Evolutionary conservation across 2,888 invertebrate species (phyloP).

Genomic region (Heliconius hortense): DNA sequence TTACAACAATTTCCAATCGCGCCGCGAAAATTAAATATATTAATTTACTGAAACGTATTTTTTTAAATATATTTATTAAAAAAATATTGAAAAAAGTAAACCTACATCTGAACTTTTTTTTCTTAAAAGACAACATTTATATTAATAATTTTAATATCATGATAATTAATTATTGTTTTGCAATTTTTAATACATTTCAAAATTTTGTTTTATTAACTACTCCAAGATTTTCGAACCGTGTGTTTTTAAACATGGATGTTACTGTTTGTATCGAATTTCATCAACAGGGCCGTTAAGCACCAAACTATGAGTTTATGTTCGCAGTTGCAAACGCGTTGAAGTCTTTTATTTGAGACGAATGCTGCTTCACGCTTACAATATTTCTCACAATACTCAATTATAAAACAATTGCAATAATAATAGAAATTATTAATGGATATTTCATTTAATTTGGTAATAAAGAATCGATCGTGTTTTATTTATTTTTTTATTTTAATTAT

Average conservation of each 20-base stretch:
- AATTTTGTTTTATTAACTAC: background rate
- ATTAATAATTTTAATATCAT: background rate
- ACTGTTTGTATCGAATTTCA: background rate
- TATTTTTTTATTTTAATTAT: background rate
- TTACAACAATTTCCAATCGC: background rate
- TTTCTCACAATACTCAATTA: slow-evolving; percentile 24
- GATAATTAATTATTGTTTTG: background rate
- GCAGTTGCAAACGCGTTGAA: slow-evolving; percentile 47
- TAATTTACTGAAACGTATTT: background rate
- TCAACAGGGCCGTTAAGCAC: background rate
- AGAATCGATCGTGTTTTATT: background rate
- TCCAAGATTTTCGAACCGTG: background rate
- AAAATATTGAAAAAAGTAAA: background rate
- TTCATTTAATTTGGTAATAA: background rate
- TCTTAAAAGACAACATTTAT: background rate
- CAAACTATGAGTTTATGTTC: slow-evolving; percentile 20
- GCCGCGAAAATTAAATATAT: background rate
- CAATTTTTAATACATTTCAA: background rate
- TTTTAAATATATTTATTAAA: background rate
- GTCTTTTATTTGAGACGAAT: slow-evolving; percentile 45
- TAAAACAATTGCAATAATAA: slow-evolving; percentile 13
- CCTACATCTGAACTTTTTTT: background rate
- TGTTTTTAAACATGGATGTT: background rate
- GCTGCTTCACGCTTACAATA: slow-evolving; percentile 22
- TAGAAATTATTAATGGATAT: slow-evolving; percentile 16